Evolutionary conservation across 2,797 vertebrate species (phyloP).

Genomic region (Steatocranus sp.): DNA sequence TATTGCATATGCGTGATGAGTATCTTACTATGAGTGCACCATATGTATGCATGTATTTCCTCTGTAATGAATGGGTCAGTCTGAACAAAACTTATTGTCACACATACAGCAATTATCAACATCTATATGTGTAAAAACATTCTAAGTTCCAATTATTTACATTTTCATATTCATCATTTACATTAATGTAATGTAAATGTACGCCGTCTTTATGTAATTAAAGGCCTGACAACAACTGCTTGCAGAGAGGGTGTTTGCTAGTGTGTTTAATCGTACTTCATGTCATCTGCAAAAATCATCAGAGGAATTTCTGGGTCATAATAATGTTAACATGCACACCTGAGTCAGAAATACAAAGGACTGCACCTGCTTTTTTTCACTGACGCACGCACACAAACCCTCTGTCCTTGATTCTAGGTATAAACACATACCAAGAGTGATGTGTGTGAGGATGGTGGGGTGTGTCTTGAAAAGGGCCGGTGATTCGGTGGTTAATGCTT

Average conservation of each 20-base stretch:
- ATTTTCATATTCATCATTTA: not conserved
- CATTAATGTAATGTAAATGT: not conserved
- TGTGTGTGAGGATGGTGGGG: not conserved
- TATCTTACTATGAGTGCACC: not conserved
- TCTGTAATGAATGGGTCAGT: not conserved
- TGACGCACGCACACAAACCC: not conserved
- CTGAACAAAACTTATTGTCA: not conserved
- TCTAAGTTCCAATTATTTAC: not conserved
- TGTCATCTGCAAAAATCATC: not conserved
- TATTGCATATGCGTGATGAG: not conserved
- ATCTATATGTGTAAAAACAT: not conserved
- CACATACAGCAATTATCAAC: not conserved
- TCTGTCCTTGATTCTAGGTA: not conserved
- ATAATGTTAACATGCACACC: slow-evolving; percentile 8
- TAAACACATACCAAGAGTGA: not conserved
- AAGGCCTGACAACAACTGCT: not conserved
- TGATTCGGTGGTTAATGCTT: not conserved
- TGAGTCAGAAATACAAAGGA: not conserved
- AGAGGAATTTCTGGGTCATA: slow-evolving; percentile 1
- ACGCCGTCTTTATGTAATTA: not conserved
- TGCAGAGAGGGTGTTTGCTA: not conserved
- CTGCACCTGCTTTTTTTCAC: slow-evolving; percentile 4
- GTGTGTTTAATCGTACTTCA: not conserved
- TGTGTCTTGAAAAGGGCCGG: not conserved
- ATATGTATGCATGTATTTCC: not conserved